These are phyloP conservation scores for Sarcophilus harrisii DNA, from an alignment of 2,797 vertebrate species.

Conservation along the genomic window DNA sequence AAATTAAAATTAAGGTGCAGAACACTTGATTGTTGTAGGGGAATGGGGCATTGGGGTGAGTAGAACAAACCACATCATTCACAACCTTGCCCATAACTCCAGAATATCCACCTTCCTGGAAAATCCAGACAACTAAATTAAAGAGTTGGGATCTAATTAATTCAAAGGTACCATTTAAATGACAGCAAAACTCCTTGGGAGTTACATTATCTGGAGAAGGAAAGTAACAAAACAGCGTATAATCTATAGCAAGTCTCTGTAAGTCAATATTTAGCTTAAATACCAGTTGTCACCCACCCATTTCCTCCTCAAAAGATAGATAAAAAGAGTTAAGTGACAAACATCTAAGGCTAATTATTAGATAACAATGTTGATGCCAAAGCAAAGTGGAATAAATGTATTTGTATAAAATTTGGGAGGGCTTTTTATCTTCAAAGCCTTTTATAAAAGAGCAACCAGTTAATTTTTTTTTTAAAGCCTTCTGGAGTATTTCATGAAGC, in stretches of 20 bases:
- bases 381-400: slow-evolving; percentile 8
- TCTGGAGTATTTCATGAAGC: slow-evolving; percentile 35
- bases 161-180: slow-evolving; percentile 25
- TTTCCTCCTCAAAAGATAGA: slow-evolving; percentile 23
- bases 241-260: slow-evolving; percentile 10
- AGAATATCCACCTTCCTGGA: background rate
- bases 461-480: background rate
- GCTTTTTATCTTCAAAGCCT: slow-evolving; percentile 38
- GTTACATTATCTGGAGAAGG: slow-evolving; percentile 6
- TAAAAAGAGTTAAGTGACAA: slow-evolving; percentile 5
- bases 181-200: slow-evolving; percentile 9
- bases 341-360: slow-evolving; percentile 6
- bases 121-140: slow-evolving; percentile 20
- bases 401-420: background rate
- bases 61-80: background rate
- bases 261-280: slow-evolving; percentile 22
- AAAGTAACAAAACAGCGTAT: slow-evolving; percentile 36
- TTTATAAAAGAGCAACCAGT: slow-evolving; percentile 30
- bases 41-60: background rate
- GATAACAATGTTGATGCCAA: background rate
- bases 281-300: slow-evolving; percentile 28
- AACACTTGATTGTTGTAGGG: background rate
- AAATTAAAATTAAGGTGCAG: background rate
- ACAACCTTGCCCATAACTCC: background rate
- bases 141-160: slow-evolving; percentile 7